Percentiles rank a stretch among this genome's conserved stretches.
These are phyloP conservation scores for Pluvialis apricaria DNA, from an alignment of 2,113 vertebrate genomes.

Conservation along the genomic window DNA sequence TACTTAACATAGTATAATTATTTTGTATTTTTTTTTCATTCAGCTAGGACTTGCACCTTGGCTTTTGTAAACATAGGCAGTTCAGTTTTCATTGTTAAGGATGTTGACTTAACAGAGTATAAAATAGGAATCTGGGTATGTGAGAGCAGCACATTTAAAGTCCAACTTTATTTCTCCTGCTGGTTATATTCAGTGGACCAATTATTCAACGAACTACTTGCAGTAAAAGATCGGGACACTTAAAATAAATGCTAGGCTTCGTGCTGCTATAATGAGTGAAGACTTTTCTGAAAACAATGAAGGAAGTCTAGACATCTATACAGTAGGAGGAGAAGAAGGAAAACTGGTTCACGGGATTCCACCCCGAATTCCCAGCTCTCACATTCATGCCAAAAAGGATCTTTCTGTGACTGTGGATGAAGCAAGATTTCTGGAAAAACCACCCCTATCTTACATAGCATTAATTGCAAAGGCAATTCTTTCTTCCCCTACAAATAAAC, in stretches of 20 bases:
- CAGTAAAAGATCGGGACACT: neutral
- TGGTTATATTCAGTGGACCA: neutral
- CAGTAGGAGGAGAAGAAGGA: neutral
- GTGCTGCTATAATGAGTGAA: conserved; percentile 8
- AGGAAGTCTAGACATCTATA: neutral
- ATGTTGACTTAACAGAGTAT: conserved; percentile 46
- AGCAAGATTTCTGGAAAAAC: conserved; percentile 40
- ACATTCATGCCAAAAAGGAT: neutral
- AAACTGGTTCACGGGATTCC: neutral
- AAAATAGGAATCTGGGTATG: neutral
- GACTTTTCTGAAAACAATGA: neutral
- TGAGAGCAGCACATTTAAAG: neutral
- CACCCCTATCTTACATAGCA: conserved; percentile 64
- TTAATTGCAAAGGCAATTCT: conserved; percentile 74
- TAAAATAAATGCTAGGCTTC: neutral
- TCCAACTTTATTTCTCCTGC: neutral
- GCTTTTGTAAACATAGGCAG: conserved; percentile 48
- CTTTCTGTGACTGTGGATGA: neutral
- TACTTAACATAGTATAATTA: conserved; percentile 25
- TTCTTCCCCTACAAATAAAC: conserved; percentile 60
- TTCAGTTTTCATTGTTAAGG: conserved; percentile 32
- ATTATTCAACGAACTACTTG: neutral
- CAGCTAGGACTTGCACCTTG: conserved; percentile 1
- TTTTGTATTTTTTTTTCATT: conserved; percentile 8
- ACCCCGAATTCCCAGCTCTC: neutral